Evolutionary conservation across 2,888 invertebrate genomes (phyloP), one percentile per base, ranked within the genome.

Genomic region (Caradrina clavipalpis): DNA sequence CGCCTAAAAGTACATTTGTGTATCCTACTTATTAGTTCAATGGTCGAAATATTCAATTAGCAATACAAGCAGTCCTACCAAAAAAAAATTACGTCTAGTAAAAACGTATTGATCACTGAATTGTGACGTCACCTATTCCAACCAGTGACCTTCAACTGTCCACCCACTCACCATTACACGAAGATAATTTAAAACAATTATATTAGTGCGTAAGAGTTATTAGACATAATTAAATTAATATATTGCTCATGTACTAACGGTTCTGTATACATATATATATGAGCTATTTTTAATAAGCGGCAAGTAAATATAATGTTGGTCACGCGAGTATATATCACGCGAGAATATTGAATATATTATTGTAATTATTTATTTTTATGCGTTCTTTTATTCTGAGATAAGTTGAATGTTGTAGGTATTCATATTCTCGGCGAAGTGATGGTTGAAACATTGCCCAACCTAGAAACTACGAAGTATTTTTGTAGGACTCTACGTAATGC

Each of bases 271-370:
- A 17, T 45, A 1, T 45, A 17, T 45, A 5, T 54, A 64, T 53
- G 71, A 74, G 68, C 74, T 78, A 83, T 73, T 74, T 81, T 75
- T 76, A 74, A 78, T 76, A 78, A 75, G 81, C 50, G 56, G 53
- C 66, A 81, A 67, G 70, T 69, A 69, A 68, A 72, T 76, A 72
- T 62, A 51, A 76, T 80, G 64, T 65, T 53, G 51, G 70, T 76
- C 82, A 82, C 83, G 82, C 76, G 17, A 81, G 17, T 71, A 55
- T 47, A 22, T 26, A 69, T 66, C 82, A 82, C 82, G 82, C 76
- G 39, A 76, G 21, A 59, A 42, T 67, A 61, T 22, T 22, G 56
- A 50, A 61, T 67, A 63, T 47, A 19, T 67, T 42, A 54, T 35
- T 1, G 13, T 58, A 45, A 55, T 61, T 26, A 42, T 64, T 60